Conservation (phyloP, 2,888 invertebrate species). For the Drosophila picticornis region DNA sequence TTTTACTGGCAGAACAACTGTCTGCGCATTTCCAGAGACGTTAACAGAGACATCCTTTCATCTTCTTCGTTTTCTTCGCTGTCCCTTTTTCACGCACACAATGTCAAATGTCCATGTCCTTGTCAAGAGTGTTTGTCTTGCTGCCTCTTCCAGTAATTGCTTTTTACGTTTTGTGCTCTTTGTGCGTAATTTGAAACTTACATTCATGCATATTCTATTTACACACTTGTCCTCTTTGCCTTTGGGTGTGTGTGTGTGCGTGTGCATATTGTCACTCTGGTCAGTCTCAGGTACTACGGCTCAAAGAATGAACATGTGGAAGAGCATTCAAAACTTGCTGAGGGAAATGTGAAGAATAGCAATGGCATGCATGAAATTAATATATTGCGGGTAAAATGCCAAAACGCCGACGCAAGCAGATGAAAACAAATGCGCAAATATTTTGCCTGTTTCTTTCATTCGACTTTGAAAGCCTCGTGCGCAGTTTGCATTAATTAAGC, state of each 20-base stretch:
- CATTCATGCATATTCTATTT: slow-evolving; percentile 27
- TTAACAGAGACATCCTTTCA: neutral
- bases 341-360: slow-evolving; percentile 30
- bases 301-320: slow-evolving; percentile 16
- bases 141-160: slow-evolving; percentile 54
- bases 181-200: slow-evolving; percentile 29
- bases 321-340: slow-evolving; percentile 10
- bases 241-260: slow-evolving; percentile 10
- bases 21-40: slow-evolving; percentile 22
- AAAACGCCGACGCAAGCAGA: slow-evolving; percentile 69
- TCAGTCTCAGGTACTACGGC: neutral
- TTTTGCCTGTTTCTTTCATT: slow-evolving; percentile 15
- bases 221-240: neutral
- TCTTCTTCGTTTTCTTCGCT: neutral
- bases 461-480: slow-evolving; percentile 26
- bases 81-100: neutral
- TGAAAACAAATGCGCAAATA: slow-evolving; percentile 39
- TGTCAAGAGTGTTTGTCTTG: slow-evolving; percentile 59
- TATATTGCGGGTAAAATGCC: slow-evolving; percentile 62
- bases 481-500: slow-evolving; percentile 53
- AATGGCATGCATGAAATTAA: slow-evolving; percentile 57
- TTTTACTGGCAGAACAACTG: slow-evolving; percentile 29
- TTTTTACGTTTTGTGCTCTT: slow-evolving; percentile 25
- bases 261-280: neutral
- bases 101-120: slow-evolving; percentile 44